phyloP scores from a whole-genome alignment of 2,888 invertebrate species.

The Drosophila setosimentum region DNA sequence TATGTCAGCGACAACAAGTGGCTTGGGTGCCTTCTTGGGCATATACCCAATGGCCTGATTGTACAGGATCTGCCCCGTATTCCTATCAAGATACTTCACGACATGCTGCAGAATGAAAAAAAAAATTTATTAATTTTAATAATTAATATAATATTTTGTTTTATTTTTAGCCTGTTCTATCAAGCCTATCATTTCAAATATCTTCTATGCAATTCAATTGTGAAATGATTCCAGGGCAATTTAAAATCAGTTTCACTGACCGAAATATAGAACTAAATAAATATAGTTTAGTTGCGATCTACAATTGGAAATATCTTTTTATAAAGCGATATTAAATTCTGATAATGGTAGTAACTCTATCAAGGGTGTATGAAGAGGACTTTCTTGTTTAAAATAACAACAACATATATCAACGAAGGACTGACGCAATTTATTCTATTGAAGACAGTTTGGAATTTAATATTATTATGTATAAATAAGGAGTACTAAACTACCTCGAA shows the following conservation, averaged over 20 bases:
- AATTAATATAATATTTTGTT: not conserved
- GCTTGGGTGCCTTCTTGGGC: conserved; percentile 71
- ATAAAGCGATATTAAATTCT: not conserved
- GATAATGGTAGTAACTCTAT: no score
- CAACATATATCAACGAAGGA: not conserved
- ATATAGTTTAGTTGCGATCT: no score
- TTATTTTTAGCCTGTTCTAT: not conserved
- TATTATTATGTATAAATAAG: not conserved
- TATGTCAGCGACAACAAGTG: conserved; percentile 79
- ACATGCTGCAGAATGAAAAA: conserved; percentile 49
- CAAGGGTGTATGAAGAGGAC: no score
- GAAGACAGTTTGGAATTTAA: not conserved
- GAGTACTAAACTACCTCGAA: conserved; percentile 66
- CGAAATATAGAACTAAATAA: no score
- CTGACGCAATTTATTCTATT: not conserved
- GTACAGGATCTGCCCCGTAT: conserved; percentile 72
- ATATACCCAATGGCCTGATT: conserved; percentile 67
- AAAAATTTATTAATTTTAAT: not conserved
- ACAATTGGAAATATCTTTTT: no score
- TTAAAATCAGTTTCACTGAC: no score
- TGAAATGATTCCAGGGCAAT: no score
- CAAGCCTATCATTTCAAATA: no score
- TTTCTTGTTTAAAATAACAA: no score
- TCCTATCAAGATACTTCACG: conserved; percentile 74
- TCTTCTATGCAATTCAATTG: no score